These are phyloP conservation scores for Valencia hispanica DNA, from an alignment of 2,797 vertebrate species.

Conservation along the genomic window DNA sequence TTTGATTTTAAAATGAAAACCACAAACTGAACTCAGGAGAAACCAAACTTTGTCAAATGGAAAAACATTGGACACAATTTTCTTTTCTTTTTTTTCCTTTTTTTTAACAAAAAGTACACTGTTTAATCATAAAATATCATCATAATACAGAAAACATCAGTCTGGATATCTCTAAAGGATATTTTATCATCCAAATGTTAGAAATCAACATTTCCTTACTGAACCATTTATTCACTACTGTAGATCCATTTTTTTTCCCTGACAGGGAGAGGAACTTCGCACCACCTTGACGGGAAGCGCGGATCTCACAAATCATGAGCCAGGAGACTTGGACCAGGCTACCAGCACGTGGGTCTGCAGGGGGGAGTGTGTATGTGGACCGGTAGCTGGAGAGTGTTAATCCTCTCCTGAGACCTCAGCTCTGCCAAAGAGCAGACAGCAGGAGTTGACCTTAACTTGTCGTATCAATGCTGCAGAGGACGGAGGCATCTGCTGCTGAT, in stretches of 20 bases:
- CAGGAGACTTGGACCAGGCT: constrained; percentile 13
- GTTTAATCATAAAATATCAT: neutral
- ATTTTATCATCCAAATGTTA: neutral
- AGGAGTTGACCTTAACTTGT: constrained; percentile 34
- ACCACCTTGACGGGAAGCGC: constrained; percentile 8
- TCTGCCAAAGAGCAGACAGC: constrained; percentile 55
- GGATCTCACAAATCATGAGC: constrained; percentile 33
- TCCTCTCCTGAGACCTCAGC: constrained; percentile 45
- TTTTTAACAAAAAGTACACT: neutral
- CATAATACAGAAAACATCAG: neutral
- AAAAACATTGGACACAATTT: constrained; percentile 11
- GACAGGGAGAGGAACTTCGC: neutral
- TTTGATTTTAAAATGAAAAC: constrained; percentile 29
- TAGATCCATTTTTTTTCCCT: neutral
- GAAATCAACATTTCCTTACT: neutral
- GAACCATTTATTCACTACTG: neutral
- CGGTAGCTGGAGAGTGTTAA: constrained; percentile 45
- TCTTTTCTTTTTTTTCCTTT: neutral
- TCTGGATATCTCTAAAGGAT: neutral
- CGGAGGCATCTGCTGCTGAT: constrained; percentile 33
- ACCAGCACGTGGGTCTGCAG: neutral
- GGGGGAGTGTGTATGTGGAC: constrained; percentile 9
- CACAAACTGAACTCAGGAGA: constrained; percentile 15
- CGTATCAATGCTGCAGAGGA: constrained; percentile 24
- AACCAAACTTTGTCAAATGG: constrained; percentile 21